Evolutionary conservation across 1,140 invertebrate species (phyloP), one percentile per base, ranked within the genome.

Genomic region (Goniozus legneri): DNA sequence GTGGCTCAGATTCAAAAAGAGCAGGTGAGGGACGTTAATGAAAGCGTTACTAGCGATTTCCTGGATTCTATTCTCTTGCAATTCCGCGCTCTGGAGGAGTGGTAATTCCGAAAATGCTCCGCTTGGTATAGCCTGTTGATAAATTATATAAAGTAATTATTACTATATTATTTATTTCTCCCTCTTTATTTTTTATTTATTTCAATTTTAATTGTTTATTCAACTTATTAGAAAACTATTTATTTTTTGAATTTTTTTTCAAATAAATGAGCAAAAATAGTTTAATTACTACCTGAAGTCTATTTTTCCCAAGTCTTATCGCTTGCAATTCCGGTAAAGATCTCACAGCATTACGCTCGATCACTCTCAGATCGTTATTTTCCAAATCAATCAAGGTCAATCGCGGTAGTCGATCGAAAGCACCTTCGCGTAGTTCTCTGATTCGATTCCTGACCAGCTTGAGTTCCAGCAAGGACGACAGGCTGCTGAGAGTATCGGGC

Each of bases 1-100:
- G 53, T 84, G 79, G 59, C 89, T 92, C 37, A 92, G 65, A 78
- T 92, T 92, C 8, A 94, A 71, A 65, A 90, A 86, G 16, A 92
- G 79, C 34, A 91, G 68, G 34, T 88, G 83, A 6, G 88, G 87
- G 12, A 87, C 82, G 54, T 85, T 83, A 49, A 85, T 80, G 64
- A 93, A 92, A 1, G 88, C 88, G 54, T 84, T 81, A n/a, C 77
- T 78, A 0, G 87, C 84, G 34, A 93, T 83, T 51, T 82, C 82
- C 46, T 81, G 78, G 6, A 76, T 76, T 10, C 71, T 76, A 67
- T 94, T 94, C 57, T 91, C 84, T 73, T 92, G 89, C 24, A 94
- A 71, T 64, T 92, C 88, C 1, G 88, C 78, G 30, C 73, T 80
- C 67, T 87, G 82, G 8, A 94, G 73, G 21, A 82, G 79, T 0